Base-by-base conservation (phyloP, 2,888 invertebrate genomes). In the Endotricha flammealis region DNA sequence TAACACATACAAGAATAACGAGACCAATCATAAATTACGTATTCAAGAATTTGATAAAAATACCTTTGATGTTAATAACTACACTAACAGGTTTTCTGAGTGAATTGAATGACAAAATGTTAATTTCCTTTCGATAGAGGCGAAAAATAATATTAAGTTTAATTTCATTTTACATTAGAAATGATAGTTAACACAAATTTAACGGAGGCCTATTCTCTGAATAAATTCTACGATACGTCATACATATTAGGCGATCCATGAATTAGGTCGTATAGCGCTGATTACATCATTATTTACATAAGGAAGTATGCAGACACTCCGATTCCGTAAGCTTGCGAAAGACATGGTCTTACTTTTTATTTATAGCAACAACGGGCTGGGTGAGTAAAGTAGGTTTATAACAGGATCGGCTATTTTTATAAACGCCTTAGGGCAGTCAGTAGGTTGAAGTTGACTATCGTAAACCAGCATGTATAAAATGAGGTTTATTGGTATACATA, bases 211-310 rank as follows among this genome's bases (percentile, higher is more conserved):
- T n/a, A n/a, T n/a, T n/a, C n/a, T n/a, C n/a, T n/a, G n/a, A n/a
- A n/a, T n/a, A n/a, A n/a, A n/a, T n/a, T n/a, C 45, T 32, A 39
- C 40, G 37, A 50, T 57, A 48, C 46, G 43, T 54, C 50, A 56
- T 47, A 46, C 50, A 46, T 45, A 28, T 13, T 24, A 27, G 27
- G 24, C 39, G 40, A 39, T 40, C 37, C 35, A 29, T 29, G 39
- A 39, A 33, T 40, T 17, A 36, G 32, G 24, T 34, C 38, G 29
- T 31, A 33, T 53, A 33, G 35, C 55, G 49, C 9, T 29, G 35
- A 28, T 78, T 76, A 68, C 78, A 68, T 77, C 74, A 78, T 68
- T 76, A 71, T 77, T 75, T 77, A 77, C 72, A 66, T 62, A 70
- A 72, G 73, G 72, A 72, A 74, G 64, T 65, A 57, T 65, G 55